Base-by-base conservation (phyloP, 2,797 vertebrate genomes). In the Gymnoscopelus braueri region DNA sequence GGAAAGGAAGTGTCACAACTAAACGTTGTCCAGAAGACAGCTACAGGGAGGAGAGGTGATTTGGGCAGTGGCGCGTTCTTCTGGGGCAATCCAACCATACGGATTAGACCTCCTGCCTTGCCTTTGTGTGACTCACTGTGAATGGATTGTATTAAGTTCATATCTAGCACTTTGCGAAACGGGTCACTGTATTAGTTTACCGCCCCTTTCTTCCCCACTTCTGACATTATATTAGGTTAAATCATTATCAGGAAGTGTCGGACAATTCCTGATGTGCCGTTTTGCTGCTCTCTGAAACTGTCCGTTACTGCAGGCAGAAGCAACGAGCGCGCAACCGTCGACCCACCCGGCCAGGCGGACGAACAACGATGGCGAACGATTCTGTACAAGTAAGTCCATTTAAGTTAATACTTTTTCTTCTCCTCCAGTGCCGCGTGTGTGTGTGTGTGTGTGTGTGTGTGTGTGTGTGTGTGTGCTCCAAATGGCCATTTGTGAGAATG, bases 331-430 rank as follows among this genome's bases (percentile, higher is more conserved):
- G 7, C 7, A 44, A 44, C 39, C 39, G 39, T 44, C 39, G 7
- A 44, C 9, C 4, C 2, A 5, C 7, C 35, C 32, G 32, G 32
- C 35, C 35, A 4, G 35, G 7, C 1, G 39, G 39, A 44, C 39
- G 73, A 75, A 78, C 82, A 24, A 68, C 79, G 70, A 94, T 94
- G 93, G 93, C 94, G 7, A 95, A 94, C 87, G 94, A 95, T 80
- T 92, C 92, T 0, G 83, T 93, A 35, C 93, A 94, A 90, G 94
- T 95, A 91, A 94, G 94, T 90, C 49, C 15, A 59, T 63, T 12
- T 14, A 68, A 74, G 74, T 62, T 52, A 15, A 3, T 63, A 14
- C 50, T 12, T 54, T 54, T 39, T 57, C 14, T 49, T 3, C 50
- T 3, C 4, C 63, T 10, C 19, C 23, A 24, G n/a, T 24, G 61